Percentiles rank a stretch among this genome's conserved stretches.
Conservation (phyloP, 1,140 invertebrate genomes). For the Mercenaria mercenaria region DNA sequence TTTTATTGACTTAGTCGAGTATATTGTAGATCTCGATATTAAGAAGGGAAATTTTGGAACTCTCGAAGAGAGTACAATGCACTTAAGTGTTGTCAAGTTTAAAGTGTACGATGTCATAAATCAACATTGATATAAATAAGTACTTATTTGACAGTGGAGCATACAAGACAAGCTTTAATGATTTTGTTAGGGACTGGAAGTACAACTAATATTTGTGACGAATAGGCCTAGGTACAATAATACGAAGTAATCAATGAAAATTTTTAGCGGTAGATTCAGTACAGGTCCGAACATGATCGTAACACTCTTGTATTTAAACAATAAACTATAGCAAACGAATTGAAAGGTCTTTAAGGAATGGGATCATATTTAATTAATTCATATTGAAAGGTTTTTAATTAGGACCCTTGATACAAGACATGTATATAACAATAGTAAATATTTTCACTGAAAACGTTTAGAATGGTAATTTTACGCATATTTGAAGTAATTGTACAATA, state of each 20-base stretch:
- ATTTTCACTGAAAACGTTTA: not conserved
- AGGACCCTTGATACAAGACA: not conserved
- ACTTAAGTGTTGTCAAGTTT: conserved; percentile 2
- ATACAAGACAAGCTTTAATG: conserved; percentile 9
- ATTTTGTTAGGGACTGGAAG: not conserved
- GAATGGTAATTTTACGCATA: too few relatives aligned
- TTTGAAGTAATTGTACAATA: too few relatives aligned
- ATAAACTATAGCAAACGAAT: not conserved
- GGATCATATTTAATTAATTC: not conserved
- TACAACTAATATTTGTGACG: not conserved
- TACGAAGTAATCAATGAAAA: not conserved
- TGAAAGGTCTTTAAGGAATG: not conserved
- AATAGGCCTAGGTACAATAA: not conserved
- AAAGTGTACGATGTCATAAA: conserved; percentile 10
- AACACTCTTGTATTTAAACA: not conserved
- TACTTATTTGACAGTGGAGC: conserved; percentile 7
- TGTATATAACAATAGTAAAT: not conserved
- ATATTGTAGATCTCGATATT: too few relatives aligned
- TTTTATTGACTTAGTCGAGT: too few relatives aligned
- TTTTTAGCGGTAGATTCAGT: not conserved
- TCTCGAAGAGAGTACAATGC: not conserved
- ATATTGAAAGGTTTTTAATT: not conserved
- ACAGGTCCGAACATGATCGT: not conserved
- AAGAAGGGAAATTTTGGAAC: too few relatives aligned
- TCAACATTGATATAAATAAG: conserved; percentile 5